Base-by-base conservation (phyloP, 1,140 invertebrate species). In the Periplaneta americana region DNA sequence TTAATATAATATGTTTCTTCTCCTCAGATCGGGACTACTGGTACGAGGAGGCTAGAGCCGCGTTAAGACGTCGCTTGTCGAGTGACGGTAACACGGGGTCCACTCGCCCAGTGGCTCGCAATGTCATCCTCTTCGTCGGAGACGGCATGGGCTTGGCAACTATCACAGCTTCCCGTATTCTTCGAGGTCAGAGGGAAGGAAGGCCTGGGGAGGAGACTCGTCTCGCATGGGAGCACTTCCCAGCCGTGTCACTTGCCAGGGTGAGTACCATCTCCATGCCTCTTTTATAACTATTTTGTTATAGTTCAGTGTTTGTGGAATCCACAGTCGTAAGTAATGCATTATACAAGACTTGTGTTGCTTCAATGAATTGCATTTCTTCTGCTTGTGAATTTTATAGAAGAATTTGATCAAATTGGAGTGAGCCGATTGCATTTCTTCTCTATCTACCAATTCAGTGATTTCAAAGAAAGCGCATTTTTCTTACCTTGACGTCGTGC, bases 131-230 rank as follows among this genome's bases (percentile, higher is more conserved):
- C 66, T 94, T 96, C 84, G 90, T 96, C 6, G 95, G 95, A 0
- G 95, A 96, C 87, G 95, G 95, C 17, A 95, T 96, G 93, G 94
- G 95, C 32, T 88, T 95, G 75, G 91, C 94, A 2, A 96, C 95
- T 0, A 89, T 94, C 1, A 95, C 95, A 0, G 94, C 95, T 0
- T 92, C 93, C 2, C 88, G 95, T 81, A 94, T 96, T 79, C 89
- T 92, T 78, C 90, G 90, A 82, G 91, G 91, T 0, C 91, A 92
- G 82, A 82, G 86, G 15, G 80, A 85, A 15, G 88, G 87, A 8
- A 82, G 85, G 11, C 88, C 90, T 17, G 94, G 94, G 2, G 93
- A 95, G 85, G 93, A 94, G 82, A 87, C 89, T 3, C 89, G 91
- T 80, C 89, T 95, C 17, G 90, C 90, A 9, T 95, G 93, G 91